Evolutionary conservation across 2,888 invertebrate species (phyloP), one percentile per base, ranked within the genome.

Genomic region (Lasioglossum figueresi): DNA sequence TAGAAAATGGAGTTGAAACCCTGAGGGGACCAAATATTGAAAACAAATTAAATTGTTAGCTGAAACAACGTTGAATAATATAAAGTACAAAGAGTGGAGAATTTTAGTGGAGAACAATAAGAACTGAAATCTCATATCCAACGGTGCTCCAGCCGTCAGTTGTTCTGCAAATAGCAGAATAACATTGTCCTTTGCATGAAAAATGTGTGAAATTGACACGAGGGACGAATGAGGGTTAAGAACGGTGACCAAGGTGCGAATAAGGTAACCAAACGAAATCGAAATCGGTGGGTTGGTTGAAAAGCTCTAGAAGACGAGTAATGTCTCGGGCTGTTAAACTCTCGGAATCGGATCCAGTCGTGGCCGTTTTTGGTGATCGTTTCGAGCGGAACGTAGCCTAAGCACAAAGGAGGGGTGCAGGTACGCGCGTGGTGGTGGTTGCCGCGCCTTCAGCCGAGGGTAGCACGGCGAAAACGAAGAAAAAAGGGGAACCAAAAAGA

Each of bases 391-490:
- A 79, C 45, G 52, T 63, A 74, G 48, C 66, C 71, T 56, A 56
- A 31, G 56, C 52, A 74, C 66, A 76, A 78, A 82, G 73, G 66
- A 63, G 43, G 86, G 79, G 43, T 80, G 68, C 37, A 74, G 63
- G 76, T 59, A 48, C 59, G 63, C 27, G 48, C 82, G 79, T 79
- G 79, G 73, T 79, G 80, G 80, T 86, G 82, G 80, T 83, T 86
- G 76, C 56, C 73, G 76, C 83, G 79, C 79, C 80, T 79, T 81
- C 75, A 71, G 88, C 74, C 56, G 81, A 70, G 68, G 83, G 72
- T 76, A 82, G 72, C 63, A 37, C 34, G 37, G 23, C n/a, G 68
- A 63, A 52, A 79, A 71, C 52, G 23, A 81, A 37, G 16, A 45
- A 76, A 74, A 68, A 75, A 77, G 74, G 45, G 23, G 59, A n/a